These are phyloP conservation scores for Eueides isabella DNA, from an alignment of 1,140 invertebrate species.

Conservation along the genomic window DNA sequence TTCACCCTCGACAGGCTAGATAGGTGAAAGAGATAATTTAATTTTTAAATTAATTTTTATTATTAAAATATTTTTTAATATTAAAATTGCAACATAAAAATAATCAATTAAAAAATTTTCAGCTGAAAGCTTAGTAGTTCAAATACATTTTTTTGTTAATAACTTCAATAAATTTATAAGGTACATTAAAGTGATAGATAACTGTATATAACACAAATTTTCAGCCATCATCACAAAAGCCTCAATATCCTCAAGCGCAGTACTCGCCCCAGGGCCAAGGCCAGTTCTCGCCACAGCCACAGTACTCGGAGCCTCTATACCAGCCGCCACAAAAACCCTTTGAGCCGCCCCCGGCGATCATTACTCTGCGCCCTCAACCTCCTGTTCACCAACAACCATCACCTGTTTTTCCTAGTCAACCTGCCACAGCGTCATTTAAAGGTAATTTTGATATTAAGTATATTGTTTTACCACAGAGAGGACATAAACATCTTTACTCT, in stretches of 20 bases:
- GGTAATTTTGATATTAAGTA: constrained; percentile 71
- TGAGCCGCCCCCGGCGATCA: constrained; percentile 86
- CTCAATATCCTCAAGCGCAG: constrained; percentile 53
- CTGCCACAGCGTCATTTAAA: constrained; percentile 85
- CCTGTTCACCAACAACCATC: constrained; percentile 88
- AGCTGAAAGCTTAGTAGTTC: too few relatives aligned
- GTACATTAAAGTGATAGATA: not conserved
- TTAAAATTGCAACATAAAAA: too few relatives aligned
- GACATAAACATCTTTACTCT: too few relatives aligned
- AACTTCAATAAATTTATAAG: too few relatives aligned
- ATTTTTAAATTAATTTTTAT: too few relatives aligned
- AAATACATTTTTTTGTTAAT: not conserved
- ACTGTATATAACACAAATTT: constrained; percentile 14
- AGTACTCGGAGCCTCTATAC: constrained; percentile 66
- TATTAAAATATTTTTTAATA: too few relatives aligned
- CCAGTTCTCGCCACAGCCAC: constrained; percentile 59
- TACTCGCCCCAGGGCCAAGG: constrained; percentile 57
- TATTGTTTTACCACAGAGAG: too few relatives aligned
- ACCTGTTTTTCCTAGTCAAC: constrained; percentile 86
- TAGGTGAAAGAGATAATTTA: too few relatives aligned
- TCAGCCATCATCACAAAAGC: constrained; percentile 39
- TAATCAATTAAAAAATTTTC: too few relatives aligned
- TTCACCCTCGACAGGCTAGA: too few relatives aligned
- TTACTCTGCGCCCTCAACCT: constrained; percentile 86
- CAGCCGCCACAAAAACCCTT: constrained; percentile 65